phyloP scores from a whole-genome alignment of 2,888 invertebrate species.

The Idaea dimidiata region DNA sequence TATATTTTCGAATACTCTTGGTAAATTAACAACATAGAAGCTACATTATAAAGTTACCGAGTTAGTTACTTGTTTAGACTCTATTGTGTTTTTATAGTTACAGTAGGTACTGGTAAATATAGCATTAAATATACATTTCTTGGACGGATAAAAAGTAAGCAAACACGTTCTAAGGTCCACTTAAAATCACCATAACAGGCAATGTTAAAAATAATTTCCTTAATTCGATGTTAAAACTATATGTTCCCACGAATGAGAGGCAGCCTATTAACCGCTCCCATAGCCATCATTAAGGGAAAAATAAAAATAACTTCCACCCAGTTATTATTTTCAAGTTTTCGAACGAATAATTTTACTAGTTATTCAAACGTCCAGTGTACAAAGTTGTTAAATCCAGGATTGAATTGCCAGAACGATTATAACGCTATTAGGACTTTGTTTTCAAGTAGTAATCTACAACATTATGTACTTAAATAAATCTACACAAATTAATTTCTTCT shows the following conservation, averaged over 20 bases:
- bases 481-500: background rate
- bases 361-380: slow-evolving; percentile 17
- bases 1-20: no score
- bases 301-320: slow-evolving; percentile 54
- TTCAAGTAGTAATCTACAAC: background rate
- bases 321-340: slow-evolving; percentile 63
- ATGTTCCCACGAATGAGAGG: slow-evolving; percentile 63
- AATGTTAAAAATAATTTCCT: slow-evolving; percentile 19
- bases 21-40: background rate
- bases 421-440: slow-evolving; percentile 7
- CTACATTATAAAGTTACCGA: background rate
- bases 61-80: background rate
- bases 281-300: slow-evolving; percentile 70
- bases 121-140: background rate
- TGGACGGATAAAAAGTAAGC: background rate
- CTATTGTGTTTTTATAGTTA: background rate
- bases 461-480: background rate
- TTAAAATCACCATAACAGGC: slow-evolving; percentile 5
- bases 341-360: slow-evolving; percentile 59
- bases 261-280: slow-evolving; percentile 61
- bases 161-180: background rate
- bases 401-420: background rate
- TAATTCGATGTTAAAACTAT: slow-evolving; percentile 20
- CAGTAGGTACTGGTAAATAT: background rate
- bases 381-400: background rate